phyloP scores from a whole-genome alignment of 2,113 vertebrate genomes.

The Eudyptes chrysolophus region DNA sequence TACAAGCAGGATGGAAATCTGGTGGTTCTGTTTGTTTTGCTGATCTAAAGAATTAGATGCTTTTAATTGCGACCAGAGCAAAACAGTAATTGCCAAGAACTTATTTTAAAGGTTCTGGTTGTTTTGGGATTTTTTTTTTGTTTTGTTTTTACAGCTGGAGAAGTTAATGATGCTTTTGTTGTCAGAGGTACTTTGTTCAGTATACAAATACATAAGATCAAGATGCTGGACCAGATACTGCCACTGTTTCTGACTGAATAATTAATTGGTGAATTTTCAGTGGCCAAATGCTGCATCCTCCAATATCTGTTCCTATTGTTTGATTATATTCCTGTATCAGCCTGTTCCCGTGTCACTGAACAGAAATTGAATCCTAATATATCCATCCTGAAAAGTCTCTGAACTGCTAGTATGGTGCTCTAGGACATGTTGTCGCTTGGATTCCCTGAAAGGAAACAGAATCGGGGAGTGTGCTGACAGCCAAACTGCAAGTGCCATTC shows the following conservation, averaged over 20 bases:
- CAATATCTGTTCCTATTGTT: background rate
- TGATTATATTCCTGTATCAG: background rate
- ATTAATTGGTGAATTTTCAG: background rate
- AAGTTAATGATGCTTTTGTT: background rate
- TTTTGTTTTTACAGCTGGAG: background rate
- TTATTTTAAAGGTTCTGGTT: background rate
- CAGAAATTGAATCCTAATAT: background rate
- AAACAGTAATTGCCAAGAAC: background rate
- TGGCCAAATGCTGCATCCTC: background rate
- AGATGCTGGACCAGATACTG: background rate
- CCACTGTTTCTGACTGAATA: background rate
- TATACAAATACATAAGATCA: background rate
- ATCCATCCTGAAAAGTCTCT: background rate
- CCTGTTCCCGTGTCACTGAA: background rate
- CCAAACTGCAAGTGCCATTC: background rate
- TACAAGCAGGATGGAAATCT: background rate
- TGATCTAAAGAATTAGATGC: background rate
- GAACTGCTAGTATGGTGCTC: background rate
- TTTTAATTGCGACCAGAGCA: background rate
- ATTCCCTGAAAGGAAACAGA: background rate
- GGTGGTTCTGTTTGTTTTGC: background rate
- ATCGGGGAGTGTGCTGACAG: background rate
- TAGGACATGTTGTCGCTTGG: fast-evolving
- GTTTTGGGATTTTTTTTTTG: background rate
- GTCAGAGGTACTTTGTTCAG: background rate